Conservation (phyloP, 1,140 invertebrate genomes). For the Bombyx mandarina region DNA sequence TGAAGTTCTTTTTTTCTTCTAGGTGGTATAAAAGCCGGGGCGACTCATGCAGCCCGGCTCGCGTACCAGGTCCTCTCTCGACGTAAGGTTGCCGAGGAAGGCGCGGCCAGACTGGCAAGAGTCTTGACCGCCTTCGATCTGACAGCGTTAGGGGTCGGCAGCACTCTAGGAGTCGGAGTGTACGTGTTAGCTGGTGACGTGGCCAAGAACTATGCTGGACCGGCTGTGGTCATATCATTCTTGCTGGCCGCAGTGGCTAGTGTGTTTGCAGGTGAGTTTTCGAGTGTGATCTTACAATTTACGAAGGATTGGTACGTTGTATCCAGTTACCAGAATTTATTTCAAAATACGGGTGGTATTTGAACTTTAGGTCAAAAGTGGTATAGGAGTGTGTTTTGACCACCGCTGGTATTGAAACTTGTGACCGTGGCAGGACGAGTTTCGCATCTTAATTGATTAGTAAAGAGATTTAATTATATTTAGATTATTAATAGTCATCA, state of each 20-base stretch:
- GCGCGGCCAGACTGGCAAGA: conserved; percentile 74
- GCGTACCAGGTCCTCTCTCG: conserved; percentile 65
- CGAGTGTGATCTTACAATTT: not conserved
- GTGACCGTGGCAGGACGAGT: too few species aligned
- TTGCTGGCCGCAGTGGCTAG: conserved; percentile 88
- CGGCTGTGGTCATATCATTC: conserved; percentile 87
- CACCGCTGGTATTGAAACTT: too few species aligned
- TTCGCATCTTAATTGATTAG: too few species aligned
- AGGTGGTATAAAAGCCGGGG: conserved; percentile 53
- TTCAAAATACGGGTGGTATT: too few species aligned
- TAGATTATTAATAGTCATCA: too few species aligned
- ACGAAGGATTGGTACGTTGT: too few species aligned
- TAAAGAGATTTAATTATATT: too few species aligned
- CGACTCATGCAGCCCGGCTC: conserved; percentile 26
- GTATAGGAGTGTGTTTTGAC: too few species aligned
- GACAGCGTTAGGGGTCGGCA: conserved; percentile 85
- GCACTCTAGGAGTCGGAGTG: conserved; percentile 89
- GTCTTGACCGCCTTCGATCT: conserved; percentile 83
- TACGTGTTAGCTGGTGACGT: conserved; percentile 91
- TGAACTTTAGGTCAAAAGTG: too few species aligned
- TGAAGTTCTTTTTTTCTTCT: not conserved
- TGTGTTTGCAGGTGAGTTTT: conserved; percentile 81
- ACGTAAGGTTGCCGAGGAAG: conserved; percentile 62
- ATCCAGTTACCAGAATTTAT: too few species aligned
- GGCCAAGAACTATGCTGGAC: conserved; percentile 84